A percentile compares a stretch with the other conserved stretches of the same genome.
Conservation (phyloP, 2,113 vertebrate species). For the Macaca mulatta region DNA sequence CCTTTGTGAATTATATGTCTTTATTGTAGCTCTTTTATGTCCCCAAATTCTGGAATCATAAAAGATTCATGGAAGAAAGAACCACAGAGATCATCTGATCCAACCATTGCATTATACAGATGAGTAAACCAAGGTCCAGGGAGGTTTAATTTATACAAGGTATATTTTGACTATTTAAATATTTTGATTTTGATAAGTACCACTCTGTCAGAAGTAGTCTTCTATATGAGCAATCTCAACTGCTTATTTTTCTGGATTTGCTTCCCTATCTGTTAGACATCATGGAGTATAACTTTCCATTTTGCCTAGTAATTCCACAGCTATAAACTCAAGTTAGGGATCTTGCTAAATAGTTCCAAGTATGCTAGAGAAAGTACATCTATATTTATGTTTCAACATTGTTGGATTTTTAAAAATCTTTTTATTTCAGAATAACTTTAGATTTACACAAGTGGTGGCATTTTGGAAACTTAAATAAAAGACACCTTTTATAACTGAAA, state of each 20-base stretch:
- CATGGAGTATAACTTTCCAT: not conserved
- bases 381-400: conserved; percentile 3
- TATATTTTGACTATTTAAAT: not conserved
- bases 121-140: not conserved
- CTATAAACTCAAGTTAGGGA: not conserved
- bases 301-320: not conserved
- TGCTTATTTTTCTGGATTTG: conserved; percentile 1
- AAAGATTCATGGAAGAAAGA: not conserved
- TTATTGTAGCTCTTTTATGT: not conserved
- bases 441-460: not conserved
- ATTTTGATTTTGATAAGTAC: conserved; percentile 49
- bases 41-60: conserved; percentile 35
- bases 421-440: conserved; percentile 30
- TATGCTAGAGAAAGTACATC: not conserved
- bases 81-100: not conserved
- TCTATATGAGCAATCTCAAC: not conserved
- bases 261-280: not conserved
- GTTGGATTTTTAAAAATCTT: not conserved
- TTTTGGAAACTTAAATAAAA: conserved; percentile 14
- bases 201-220: not conserved
- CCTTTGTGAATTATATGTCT: not conserved
- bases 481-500: conserved; percentile 1
- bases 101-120: not conserved
- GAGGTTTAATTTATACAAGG: not conserved
- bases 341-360: not conserved